Evolutionary conservation across 2,888 invertebrate species (phyloP), one percentile per base, ranked within the genome.

Genomic region (Tineola bisselliella): DNA sequence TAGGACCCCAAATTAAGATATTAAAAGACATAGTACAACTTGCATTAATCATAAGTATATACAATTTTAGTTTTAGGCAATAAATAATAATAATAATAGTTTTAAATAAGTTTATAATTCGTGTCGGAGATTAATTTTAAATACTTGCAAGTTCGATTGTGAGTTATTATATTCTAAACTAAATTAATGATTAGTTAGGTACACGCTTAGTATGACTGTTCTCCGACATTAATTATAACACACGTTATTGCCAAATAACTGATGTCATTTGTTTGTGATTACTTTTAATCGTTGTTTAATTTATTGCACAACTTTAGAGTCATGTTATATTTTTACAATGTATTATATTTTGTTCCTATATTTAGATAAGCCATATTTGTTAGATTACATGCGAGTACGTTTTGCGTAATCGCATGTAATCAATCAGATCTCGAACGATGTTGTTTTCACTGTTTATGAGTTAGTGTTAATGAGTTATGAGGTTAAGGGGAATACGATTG

Each of bases 151-250:
- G 3, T n/a, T 15, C n/a, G 15, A 11, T 58, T 33, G 58, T 33
- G 31, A 33, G 58, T 58, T 58, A 31, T 58, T 30, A 58, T 58
- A 58, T 58, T 58, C 58, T 58, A 58, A 58, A 58, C 33, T 58
- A 58, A 58, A 58, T 15, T 58, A 58, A 58, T 58, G 58, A 58
- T n/a, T 58, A 58, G 58, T 58, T 58, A 58, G 33, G 58, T 58
- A 33, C 33, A 18, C 33, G 58, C 58, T 58, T 58, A 58, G 25
- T 18, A 58, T 33, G 33, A 58, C 31, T 58, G 33, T 56, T 58
- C 58, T 58, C 58, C 58, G 58, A 58, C 58, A 58, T 33, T 58
- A 58, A 58, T 58, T 58, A 56, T 56, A 52, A 56, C 19, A 19
- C 13, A 19, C 30, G 25, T 56, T 56, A 33, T 58, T 58, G 58